Conservation (phyloP, 2,888 invertebrate genomes). For the Endomychus coccineus region DNA sequence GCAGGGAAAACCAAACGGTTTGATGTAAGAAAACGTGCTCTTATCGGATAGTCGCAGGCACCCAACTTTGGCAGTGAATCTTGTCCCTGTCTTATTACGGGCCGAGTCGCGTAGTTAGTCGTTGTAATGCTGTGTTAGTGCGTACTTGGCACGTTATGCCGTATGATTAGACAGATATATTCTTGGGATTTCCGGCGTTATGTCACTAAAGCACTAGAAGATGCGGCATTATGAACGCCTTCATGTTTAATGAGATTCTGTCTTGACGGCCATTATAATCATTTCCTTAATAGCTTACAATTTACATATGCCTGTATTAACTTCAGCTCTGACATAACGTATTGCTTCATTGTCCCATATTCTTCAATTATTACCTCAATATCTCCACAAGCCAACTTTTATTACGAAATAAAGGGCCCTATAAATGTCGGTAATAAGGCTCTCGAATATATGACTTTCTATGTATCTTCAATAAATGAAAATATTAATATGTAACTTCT, state of each 20-base stretch:
- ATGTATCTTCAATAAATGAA: too few relatives aligned
- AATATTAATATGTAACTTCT: too few relatives aligned
- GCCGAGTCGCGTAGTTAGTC: conserved; percentile 33
- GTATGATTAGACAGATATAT: conserved; percentile 44
- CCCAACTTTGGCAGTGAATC: conserved; percentile 35
- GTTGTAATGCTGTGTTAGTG: conserved; percentile 40
- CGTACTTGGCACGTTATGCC: conserved; percentile 42
- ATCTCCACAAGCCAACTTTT: too few relatives aligned
- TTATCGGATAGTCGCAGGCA: conserved; percentile 33
- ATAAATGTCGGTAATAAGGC: too few relatives aligned
- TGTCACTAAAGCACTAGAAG: conserved; percentile 36
- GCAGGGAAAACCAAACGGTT: conserved; percentile 14
- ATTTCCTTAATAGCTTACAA: conserved; percentile 34
- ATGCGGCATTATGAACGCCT: conserved; percentile 31
- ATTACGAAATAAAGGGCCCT: too few relatives aligned
- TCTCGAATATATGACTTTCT: too few relatives aligned
- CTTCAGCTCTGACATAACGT: conserved; percentile 17
- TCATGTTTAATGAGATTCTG: conserved; percentile 37
- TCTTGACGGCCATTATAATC: conserved; percentile 35
- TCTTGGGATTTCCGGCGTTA: conserved; percentile 39
- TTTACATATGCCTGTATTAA: conserved; percentile 35
- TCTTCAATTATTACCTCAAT: conserved; percentile 15
- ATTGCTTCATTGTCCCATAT: conserved; percentile 11
- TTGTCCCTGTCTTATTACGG: conserved; percentile 36
- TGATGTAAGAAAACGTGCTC: conserved; percentile 30